Conservation (phyloP, 2,113 vertebrate species). For the Coreoperca whiteheadi region DNA sequence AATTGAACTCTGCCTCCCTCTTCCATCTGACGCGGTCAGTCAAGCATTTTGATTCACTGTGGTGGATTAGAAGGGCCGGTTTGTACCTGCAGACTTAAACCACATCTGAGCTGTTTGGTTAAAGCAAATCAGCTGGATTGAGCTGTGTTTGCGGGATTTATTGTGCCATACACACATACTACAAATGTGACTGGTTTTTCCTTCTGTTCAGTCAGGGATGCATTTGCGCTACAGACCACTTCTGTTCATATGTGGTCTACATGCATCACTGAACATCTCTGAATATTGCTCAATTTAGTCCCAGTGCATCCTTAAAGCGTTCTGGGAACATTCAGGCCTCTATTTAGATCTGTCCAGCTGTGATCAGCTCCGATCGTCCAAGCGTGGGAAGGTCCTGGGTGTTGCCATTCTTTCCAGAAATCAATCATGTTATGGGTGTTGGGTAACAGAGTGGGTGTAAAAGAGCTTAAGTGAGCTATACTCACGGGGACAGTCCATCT, state of each 20-base stretch:
- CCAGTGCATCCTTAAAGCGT: neutral
- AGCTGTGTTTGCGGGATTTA: neutral
- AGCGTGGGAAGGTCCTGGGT: slow-evolving; percentile 7
- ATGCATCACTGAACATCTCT: neutral
- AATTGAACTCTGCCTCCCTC: slow-evolving; percentile 15
- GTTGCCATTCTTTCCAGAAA: slow-evolving; percentile 33
- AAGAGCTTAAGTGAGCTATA: slow-evolving; percentile 42
- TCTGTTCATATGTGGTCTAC: neutral
- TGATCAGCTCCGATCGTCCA: neutral
- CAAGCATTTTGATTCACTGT: neutral
- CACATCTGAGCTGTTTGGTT: neutral
- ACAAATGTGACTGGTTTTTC: neutral
- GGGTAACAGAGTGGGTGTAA: slow-evolving; percentile 23
- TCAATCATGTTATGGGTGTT: slow-evolving; percentile 37
- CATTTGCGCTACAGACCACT: neutral
- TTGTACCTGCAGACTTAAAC: slow-evolving; percentile 2
- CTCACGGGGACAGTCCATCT: slow-evolving; percentile 94
- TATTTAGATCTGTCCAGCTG: slow-evolving; percentile 9
- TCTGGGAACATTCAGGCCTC: slow-evolving; percentile 6
- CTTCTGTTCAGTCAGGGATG: neutral
- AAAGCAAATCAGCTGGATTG: slow-evolving; percentile 13
- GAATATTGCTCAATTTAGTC: slow-evolving; percentile 9
- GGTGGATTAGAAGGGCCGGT: neutral
- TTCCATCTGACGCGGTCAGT: slow-evolving; percentile 17
- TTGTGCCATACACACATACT: neutral